Evolutionary conservation across 37 sponge, comb jelly and placozoan species (phyloP).

Genomic region (Ianthella basta): DNA sequence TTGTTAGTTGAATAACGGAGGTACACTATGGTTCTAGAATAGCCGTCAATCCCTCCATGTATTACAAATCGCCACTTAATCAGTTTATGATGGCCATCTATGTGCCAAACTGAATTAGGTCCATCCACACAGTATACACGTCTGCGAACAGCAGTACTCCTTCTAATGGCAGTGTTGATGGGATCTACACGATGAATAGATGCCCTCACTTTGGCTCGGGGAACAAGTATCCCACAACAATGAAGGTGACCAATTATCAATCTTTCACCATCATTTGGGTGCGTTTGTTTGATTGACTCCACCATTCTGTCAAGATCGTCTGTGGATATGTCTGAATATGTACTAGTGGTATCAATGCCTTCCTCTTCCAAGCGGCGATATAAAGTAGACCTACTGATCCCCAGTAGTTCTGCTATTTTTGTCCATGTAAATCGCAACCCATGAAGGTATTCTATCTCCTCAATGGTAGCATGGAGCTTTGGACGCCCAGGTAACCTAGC

Average conservation of each 20-base stretch:
- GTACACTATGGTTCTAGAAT: not conserved
- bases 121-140: not conserved
- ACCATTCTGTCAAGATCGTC: too few species aligned
- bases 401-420: too few species aligned
- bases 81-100: constrained; percentile 31
- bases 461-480: too few species aligned
- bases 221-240: not conserved
- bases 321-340: too few species aligned
- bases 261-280: constrained; percentile 49
- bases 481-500: too few species aligned
- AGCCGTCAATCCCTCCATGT: constrained; percentile 28
- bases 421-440: too few species aligned
- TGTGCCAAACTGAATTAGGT: constrained; percentile 6
- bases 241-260: constrained; percentile 16
- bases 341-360: too few species aligned
- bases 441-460: too few species aligned
- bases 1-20: not conserved
- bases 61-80: constrained; percentile 22
- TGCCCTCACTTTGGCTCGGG: not conserved
- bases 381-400: too few species aligned
- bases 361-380: too few species aligned
- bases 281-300: too few species aligned
- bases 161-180: not conserved
- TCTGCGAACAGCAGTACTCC: not conserved
- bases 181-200: constrained; percentile 20